Percentiles rank a stretch among this genome's conserved stretches.
phyloP scores from a whole-genome alignment of 2,113 vertebrate genomes.

The Tympanuchus pallidicinctus region DNA sequence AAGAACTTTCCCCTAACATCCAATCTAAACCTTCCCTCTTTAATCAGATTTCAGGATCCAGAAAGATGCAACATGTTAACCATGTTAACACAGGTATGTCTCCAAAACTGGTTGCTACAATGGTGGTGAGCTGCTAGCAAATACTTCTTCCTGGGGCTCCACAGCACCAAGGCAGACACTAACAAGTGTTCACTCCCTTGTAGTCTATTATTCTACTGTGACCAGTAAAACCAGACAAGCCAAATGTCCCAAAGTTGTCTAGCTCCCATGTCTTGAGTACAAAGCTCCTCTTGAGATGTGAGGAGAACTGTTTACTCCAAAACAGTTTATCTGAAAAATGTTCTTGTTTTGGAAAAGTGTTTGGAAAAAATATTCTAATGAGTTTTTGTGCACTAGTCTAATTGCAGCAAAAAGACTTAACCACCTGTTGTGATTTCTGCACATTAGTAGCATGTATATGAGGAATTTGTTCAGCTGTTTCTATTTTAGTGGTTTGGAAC shows the following conservation, averaged over 20 bases:
- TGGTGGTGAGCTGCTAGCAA: neutral
- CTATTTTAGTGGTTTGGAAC: neutral
- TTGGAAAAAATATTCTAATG: constrained; percentile 13
- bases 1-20: no score
- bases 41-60: neutral
- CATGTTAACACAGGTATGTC: neutral
- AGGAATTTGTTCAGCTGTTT: neutral
- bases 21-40: no score
- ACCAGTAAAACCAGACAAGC: neutral
- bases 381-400: neutral
- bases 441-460: constrained; percentile 1
- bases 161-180: neutral
- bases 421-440: neutral
- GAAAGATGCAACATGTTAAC: neutral
- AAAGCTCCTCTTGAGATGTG: neutral
- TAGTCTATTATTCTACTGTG: neutral
- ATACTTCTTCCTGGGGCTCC: neutral
- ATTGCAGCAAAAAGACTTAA: neutral
- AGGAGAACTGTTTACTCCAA: neutral
- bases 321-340: neutral
- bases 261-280: neutral
- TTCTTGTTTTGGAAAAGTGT: constrained; percentile 1
- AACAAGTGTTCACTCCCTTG: neutral
- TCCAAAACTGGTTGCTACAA: neutral
- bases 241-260: neutral